These are phyloP conservation scores for Oceanodroma leucorhoa DNA, from an alignment of 2,797 vertebrate species.

Conservation along the genomic window DNA sequence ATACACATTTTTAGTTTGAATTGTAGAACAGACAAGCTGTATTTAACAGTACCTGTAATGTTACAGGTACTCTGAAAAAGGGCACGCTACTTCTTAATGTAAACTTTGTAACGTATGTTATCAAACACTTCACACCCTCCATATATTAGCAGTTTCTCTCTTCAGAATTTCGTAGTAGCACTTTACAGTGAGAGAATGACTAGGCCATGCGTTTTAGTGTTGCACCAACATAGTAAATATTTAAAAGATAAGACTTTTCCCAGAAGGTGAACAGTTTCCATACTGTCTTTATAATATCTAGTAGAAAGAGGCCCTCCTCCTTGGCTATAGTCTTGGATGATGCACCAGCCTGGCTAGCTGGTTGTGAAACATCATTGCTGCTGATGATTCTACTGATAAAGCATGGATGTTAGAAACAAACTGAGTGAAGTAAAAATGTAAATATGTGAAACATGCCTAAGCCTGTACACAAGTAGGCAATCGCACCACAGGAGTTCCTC, in stretches of 20 bases:
- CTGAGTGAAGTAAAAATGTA: neutral
- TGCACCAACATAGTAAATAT: neutral
- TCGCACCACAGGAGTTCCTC: neutral
- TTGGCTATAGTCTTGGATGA: accelerated
- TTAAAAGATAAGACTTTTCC: neutral
- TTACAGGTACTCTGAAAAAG: neutral
- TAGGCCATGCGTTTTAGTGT: neutral
- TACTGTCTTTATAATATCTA: neutral
- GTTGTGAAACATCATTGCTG: neutral
- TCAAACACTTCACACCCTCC: neutral
- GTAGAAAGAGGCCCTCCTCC: neutral
- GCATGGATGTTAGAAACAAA: neutral
- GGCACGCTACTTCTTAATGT: neutral
- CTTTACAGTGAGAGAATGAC: neutral
- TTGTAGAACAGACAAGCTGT: neutral
- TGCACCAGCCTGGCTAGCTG: no score
- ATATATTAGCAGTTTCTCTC: neutral
- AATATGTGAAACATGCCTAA: neutral
- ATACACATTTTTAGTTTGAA: neutral
- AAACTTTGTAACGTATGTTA: neutral
- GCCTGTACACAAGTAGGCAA: neutral
- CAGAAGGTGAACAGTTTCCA: neutral
- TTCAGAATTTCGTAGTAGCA: neutral
- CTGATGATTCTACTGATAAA: neutral
- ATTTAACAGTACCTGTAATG: neutral